Base-by-base conservation (phyloP, 2,888 invertebrate genomes). In the Diarsia rubi region DNA sequence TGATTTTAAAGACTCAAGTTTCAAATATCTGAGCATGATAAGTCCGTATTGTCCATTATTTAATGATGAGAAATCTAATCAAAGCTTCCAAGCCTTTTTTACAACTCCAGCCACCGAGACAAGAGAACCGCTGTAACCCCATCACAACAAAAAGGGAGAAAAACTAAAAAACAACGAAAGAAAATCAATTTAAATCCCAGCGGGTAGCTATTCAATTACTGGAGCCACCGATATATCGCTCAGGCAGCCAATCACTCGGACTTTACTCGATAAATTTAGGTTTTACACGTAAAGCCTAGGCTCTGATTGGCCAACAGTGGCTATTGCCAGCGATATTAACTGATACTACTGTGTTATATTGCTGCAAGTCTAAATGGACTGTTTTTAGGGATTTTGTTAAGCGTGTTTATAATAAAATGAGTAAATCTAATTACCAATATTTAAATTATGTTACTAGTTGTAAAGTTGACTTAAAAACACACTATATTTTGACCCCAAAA, bases 211-310 rank as follows among this genome's bases (percentile, higher is more conserved):
- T 88, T 88, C 81, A 90, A 88, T 90, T 88, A 88, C 83, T 72
- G 62, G 67, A 75, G 71, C 78, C 76, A 74, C 69, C 87, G 79
- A 88, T 90, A 87, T 89, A 89, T 89, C 84, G 84, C 77, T 86
- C 83, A 85, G 81, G 57, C 73, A 78, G 79, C 88, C 89, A 89
- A 90, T 90, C 89, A 87, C 89, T 90, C 78, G 84, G 88, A 85
- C 86, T 87, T 88, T 85, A 81, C 85, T 81, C 88, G 84, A 92
- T 92, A 93, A 93, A 93, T 93, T 90, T 86, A 88, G 91, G 88
- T 88, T 92, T 90, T 88, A 89, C 87, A 84, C 82, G 78, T 69
- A 75, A 85, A 87, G 79, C 86, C 85, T 85, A 69, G 75, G 73
- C 74, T 84, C 83, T 86, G 84, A 86, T 83, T 81, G 86, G 76